These are phyloP conservation scores for Australoheros facetus DNA, from an alignment of 2,797 vertebrate species.

Conservation along the genomic window DNA sequence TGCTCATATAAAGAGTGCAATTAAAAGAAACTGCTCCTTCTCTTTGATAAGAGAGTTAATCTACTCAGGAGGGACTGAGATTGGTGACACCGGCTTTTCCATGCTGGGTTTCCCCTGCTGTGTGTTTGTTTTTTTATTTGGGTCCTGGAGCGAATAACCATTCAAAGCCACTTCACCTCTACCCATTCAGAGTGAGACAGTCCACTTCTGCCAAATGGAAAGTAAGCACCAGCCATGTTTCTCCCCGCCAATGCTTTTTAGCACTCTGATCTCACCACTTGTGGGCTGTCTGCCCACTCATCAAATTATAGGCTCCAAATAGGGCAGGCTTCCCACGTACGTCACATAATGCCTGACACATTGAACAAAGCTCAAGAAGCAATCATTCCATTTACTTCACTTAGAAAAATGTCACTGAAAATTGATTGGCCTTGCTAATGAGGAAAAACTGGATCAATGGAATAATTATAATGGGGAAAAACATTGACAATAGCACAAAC, in stretches of 20 bases:
- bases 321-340: conserved; percentile 79
- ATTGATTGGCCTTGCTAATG: conserved; percentile 78
- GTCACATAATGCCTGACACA: conserved; percentile 78
- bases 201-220: conserved; percentile 80
- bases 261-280: conserved; percentile 77
- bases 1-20: conserved; percentile 75
- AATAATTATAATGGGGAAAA: conserved; percentile 71
- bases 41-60: conserved; percentile 77
- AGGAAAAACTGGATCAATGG: conserved; percentile 76
- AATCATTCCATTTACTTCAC: conserved; percentile 80
- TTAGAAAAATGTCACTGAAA: conserved; percentile 78
- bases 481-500: conserved; percentile 68
- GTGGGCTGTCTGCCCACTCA: conserved; percentile 78
- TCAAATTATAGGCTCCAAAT: conserved; percentile 81
- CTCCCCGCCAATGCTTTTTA: conserved; percentile 72
- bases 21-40: conserved; percentile 75
- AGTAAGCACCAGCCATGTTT: conserved; percentile 73
- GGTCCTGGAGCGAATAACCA: conserved; percentile 68
- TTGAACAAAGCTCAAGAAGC: conserved; percentile 77
- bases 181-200: conserved; percentile 73
- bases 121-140: conserved; percentile 69
- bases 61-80: conserved; percentile 73
- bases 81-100: conserved; percentile 67
- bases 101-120: conserved; percentile 65
- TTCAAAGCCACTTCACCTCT: conserved; percentile 79